Conservation (phyloP, 2,797 vertebrate genomes). For the Pogonophryne albipinna region DNA sequence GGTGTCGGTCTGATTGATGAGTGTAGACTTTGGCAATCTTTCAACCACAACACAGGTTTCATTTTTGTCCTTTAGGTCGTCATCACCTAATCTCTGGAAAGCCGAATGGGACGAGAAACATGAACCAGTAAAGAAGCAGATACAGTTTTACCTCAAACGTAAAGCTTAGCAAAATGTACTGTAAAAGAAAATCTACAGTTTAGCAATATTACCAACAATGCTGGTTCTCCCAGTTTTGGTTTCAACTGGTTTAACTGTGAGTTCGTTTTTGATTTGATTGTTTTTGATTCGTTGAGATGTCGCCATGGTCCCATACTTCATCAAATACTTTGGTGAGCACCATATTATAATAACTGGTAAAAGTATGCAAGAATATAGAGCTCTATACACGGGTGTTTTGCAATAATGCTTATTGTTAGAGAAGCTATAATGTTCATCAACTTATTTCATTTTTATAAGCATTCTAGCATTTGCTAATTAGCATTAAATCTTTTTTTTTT, state of each 20-base stretch:
- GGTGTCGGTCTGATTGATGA: slow-evolving; percentile 5
- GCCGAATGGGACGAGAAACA: background rate
- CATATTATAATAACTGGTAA: background rate
- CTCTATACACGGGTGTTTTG: too few species aligned
- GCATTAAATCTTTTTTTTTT: background rate
- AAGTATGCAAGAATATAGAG: background rate
- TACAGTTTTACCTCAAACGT: background rate
- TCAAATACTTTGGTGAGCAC: background rate
- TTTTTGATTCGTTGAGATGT: background rate
- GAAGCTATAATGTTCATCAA: background rate
- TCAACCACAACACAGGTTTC: background rate
- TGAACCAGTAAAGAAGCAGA: background rate
- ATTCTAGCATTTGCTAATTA: too few species aligned
- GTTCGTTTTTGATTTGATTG: background rate
- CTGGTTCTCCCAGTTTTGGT: background rate
- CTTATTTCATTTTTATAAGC: too few species aligned
- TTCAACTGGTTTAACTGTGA: background rate
- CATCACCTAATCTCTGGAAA: background rate
- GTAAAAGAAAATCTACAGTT: background rate
- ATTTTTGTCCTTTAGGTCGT: background rate
- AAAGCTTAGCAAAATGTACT: background rate
- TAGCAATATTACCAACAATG: background rate
- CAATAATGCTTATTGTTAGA: too few species aligned
- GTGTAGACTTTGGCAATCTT: slow-evolving; percentile 1
- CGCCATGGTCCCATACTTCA: background rate